These are phyloP conservation scores for Tetragnatha versicolor DNA, from an alignment of 1,140 invertebrate species.

Conservation along the genomic window DNA sequence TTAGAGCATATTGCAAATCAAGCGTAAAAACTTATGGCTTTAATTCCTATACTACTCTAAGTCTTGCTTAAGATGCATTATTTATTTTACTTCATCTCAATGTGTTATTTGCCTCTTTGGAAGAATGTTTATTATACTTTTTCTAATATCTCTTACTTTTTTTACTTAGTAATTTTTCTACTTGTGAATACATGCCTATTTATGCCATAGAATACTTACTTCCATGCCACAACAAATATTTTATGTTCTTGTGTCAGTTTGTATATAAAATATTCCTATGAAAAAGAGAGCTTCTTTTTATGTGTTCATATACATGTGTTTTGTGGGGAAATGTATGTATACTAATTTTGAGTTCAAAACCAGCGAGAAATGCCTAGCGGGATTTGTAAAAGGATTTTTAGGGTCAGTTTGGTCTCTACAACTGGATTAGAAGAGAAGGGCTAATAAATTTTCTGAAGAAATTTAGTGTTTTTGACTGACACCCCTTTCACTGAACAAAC, in stretches of 20 bases:
- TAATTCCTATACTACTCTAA: not conserved
- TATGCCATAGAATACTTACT: constrained; percentile 7
- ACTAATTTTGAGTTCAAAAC: too few species aligned
- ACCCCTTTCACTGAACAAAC: too few species aligned
- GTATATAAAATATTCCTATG: constrained; percentile 17
- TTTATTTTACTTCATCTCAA: not conserved
- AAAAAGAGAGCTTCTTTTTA: constrained; percentile 21
- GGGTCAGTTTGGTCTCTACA: too few species aligned
- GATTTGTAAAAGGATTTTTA: too few species aligned
- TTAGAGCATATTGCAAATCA: not conserved
- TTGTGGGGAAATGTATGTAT: too few species aligned
- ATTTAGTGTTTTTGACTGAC: too few species aligned
- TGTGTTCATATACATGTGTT: constrained; percentile 17
- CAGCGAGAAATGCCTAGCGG: too few species aligned
- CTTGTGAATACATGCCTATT: not conserved
- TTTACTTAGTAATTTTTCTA: constrained; percentile 15
- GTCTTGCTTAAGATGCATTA: constrained; percentile 6
- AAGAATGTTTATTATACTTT: constrained; percentile 1
- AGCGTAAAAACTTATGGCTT: not conserved
- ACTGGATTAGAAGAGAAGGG: too few species aligned
- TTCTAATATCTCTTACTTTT: constrained; percentile 9
- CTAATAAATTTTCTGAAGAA: too few species aligned
- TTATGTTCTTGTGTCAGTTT: constrained; percentile 23
- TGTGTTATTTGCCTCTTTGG: constrained; percentile 10
- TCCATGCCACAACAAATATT: constrained; percentile 17